A percentile compares a stretch with the other conserved stretches of the same genome.
These are phyloP conservation scores for Liasis olivaceus DNA, from an alignment of 2,797 vertebrate species.

Conservation along the genomic window DNA sequence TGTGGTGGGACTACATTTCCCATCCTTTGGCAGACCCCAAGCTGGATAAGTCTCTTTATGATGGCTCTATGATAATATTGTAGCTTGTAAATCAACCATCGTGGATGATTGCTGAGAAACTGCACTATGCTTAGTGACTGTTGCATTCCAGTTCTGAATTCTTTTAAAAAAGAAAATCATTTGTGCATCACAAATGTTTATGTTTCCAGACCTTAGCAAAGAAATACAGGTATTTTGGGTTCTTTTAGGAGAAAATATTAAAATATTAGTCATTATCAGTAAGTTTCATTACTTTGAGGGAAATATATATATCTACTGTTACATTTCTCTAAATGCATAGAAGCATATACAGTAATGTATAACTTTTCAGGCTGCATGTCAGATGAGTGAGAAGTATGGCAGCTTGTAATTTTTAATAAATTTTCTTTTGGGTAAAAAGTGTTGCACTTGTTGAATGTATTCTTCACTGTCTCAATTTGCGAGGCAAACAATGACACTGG, in stretches of 20 bases:
- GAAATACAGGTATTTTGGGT: conserved; percentile 38
- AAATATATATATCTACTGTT: background rate
- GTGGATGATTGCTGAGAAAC: background rate
- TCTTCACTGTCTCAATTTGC: background rate
- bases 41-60: background rate
- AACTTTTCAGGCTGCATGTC: conserved; percentile 35
- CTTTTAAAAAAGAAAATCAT: background rate
- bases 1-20: background rate
- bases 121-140: background rate
- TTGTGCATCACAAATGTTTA: conserved; percentile 4
- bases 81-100: background rate
- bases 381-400: conserved; percentile 11
- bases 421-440: background rate
- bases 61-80: background rate
- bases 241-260: conserved; percentile 27
- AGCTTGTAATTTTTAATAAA: background rate
- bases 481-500: no score
- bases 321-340: background rate
- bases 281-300: conserved; percentile 59
- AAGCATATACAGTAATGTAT: conserved; percentile 1
- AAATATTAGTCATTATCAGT: conserved; percentile 46
- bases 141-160: background rate
- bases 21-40: background rate
- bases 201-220: background rate
- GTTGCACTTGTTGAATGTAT: background rate